Evolutionary conservation across 2,113 vertebrate species (phyloP).

Genomic region (Hiodon tergisus): DNA sequence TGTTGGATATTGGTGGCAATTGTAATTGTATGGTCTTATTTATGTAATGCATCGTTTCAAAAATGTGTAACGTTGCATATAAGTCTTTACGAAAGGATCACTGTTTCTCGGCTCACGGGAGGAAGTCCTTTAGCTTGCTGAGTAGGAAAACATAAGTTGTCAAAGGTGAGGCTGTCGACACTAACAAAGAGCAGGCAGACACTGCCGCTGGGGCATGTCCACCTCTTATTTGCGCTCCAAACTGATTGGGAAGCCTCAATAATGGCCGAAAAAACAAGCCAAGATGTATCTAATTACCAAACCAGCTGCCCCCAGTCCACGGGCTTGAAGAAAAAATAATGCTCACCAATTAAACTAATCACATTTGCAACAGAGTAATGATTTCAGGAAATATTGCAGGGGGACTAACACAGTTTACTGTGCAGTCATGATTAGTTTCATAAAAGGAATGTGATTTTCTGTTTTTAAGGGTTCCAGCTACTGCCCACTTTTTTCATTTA

Average conservation of each 20-base stretch:
- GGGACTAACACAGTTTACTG: slow-evolving; percentile 39
- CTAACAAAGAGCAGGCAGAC: slow-evolving; percentile 46
- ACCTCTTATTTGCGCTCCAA: slow-evolving; percentile 49
- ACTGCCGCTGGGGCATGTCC: slow-evolving; percentile 37
- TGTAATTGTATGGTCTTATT: slow-evolving; percentile 37
- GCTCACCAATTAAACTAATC: slow-evolving; percentile 47
- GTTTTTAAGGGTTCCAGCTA: background rate
- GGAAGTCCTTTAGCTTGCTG: slow-evolving; percentile 22
- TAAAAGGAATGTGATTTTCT: background rate
- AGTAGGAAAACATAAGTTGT: slow-evolving; percentile 27
- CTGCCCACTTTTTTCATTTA: background rate
- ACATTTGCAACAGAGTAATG: slow-evolving; percentile 42
- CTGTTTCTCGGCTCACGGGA: slow-evolving; percentile 33
- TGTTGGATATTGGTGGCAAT: too few species aligned
- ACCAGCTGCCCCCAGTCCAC: slow-evolving; percentile 12
- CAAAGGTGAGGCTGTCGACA: slow-evolving; percentile 38
- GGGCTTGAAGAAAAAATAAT: slow-evolving; percentile 30
- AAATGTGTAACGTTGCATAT: slow-evolving; percentile 37
- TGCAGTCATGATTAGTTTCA: slow-evolving; percentile 25
- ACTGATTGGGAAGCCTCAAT: slow-evolving; percentile 57
- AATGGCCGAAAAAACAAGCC: slow-evolving; percentile 44
- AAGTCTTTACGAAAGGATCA: slow-evolving; percentile 35
- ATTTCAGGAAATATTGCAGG: slow-evolving; percentile 45
- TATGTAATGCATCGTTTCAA: slow-evolving; percentile 7
- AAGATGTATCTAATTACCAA: slow-evolving; percentile 49